phyloP scores from a whole-genome alignment of 2,113 vertebrate genomes.

The Cranoglanis bouderius region DNA sequence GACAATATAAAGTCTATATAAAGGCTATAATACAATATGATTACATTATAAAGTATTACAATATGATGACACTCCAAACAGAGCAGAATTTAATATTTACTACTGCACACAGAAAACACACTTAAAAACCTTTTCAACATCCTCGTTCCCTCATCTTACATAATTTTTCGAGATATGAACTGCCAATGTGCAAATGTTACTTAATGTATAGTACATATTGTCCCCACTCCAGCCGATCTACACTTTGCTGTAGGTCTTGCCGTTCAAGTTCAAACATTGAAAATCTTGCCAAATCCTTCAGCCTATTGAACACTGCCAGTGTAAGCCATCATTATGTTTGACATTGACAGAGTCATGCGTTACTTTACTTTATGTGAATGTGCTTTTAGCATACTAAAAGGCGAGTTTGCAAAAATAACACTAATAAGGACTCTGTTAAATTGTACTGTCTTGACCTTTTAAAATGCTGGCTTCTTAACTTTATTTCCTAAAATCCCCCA shows the following conservation, averaged over 20 bases:
- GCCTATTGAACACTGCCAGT: slow-evolving; percentile 7
- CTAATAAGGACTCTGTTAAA: slow-evolving; percentile 69
- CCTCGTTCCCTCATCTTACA: background rate
- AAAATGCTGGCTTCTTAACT: slow-evolving; percentile 66
- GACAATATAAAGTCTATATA: background rate
- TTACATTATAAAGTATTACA: background rate
- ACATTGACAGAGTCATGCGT: slow-evolving; percentile 56
- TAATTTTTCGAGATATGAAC: background rate
- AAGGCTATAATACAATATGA: background rate
- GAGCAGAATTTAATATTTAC: background rate
- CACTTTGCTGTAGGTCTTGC: background rate
- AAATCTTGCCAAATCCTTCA: slow-evolving; percentile 4
- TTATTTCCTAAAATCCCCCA: slow-evolving; percentile 63
- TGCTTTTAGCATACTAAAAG: slow-evolving; percentile 59
- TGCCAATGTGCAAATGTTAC: background rate
- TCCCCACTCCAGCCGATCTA: background rate
- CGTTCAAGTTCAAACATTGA: slow-evolving; percentile 14
- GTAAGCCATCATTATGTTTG: slow-evolving; percentile 49
- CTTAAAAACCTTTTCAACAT: background rate
- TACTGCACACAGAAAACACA: background rate
- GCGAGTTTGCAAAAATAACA: slow-evolving; percentile 58
- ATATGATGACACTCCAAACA: background rate
- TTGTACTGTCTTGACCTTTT: slow-evolving; percentile 72
- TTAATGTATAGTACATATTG: background rate
- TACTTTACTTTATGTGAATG: slow-evolving; percentile 58